phyloP scores from a whole-genome alignment of 2,888 invertebrate species.

The Teinopalpus imperialis region DNA sequence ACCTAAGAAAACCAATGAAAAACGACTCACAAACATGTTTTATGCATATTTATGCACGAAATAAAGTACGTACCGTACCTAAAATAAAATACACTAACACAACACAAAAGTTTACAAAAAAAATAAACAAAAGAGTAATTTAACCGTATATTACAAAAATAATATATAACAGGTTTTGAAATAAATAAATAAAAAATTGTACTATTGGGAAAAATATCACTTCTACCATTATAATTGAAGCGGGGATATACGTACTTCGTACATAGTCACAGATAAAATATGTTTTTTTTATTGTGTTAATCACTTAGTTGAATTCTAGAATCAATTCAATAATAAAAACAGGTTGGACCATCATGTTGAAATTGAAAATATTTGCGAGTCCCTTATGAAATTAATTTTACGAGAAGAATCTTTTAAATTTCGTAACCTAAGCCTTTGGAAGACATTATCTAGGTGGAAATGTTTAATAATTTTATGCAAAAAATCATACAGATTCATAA shows the following conservation, averaged over 20 bases:
- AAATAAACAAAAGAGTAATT: slow-evolving; percentile 37
- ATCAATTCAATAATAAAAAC: too few relatives aligned
- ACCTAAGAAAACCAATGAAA: slow-evolving; percentile 24
- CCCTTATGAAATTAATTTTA: not conserved
- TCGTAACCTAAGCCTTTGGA: slow-evolving; percentile 42
- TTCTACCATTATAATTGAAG: slow-evolving; percentile 46
- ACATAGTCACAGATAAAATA: not conserved
- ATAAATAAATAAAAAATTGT: slow-evolving; percentile 68
- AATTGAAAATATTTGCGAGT: not conserved
- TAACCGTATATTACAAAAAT: slow-evolving; percentile 41
- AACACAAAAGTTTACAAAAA: slow-evolving; percentile 29
- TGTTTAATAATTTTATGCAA: too few relatives aligned
- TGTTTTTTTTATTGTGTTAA: too few relatives aligned
- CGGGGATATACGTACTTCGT: slow-evolving; percentile 16
- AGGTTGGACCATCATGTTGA: slow-evolving; percentile 2
- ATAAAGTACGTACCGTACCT: too few relatives aligned
- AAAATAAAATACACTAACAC: too few relatives aligned
- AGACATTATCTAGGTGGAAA: slow-evolving; percentile 49
- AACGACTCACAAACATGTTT: slow-evolving; percentile 19
- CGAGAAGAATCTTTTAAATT: not conserved
- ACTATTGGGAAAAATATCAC: slow-evolving; percentile 63
- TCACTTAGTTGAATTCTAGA: too few relatives aligned
- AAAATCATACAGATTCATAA: slow-evolving; percentile 20
- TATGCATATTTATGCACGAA: too few relatives aligned
- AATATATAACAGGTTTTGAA: slow-evolving; percentile 52